phyloP scores from a whole-genome alignment of 2,113 vertebrate genomes.

The Shinisaurus crocodilurus region DNA sequence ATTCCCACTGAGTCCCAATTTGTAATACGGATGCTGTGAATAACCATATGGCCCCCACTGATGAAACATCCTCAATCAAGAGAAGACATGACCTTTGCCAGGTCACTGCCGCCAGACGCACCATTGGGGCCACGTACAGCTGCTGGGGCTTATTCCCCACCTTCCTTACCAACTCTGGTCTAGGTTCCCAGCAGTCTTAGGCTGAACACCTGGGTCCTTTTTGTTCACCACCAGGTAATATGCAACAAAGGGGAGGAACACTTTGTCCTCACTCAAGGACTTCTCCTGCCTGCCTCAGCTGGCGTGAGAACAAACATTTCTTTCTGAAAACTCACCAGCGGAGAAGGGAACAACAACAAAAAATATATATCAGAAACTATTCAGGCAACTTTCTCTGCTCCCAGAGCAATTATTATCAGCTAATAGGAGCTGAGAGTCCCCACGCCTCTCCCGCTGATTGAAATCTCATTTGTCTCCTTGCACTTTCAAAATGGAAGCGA shows the following conservation, averaged over 20 bases:
- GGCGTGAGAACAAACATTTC: fast-evolving
- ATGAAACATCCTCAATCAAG: background rate
- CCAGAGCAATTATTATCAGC: conserved; percentile 64
- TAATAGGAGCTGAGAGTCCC: conserved; percentile 59
- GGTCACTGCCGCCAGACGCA: background rate
- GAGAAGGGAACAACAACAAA: fast-evolving
- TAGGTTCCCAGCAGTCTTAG: background rate
- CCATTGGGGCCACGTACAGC: background rate
- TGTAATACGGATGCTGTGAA: background rate
- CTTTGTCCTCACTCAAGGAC: conserved; percentile 9
- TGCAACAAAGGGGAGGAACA: background rate
- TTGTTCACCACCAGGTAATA: background rate
- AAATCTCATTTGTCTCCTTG: conserved; percentile 33
- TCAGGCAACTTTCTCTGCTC: conserved; percentile 43
- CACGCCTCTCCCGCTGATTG: conserved; percentile 28
- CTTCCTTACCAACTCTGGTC: background rate
- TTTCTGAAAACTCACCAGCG: background rate
- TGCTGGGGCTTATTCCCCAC: background rate
- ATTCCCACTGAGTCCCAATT: background rate
- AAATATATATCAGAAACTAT: conserved; percentile 1
- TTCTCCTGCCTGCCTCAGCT: background rate
- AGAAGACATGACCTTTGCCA: background rate
- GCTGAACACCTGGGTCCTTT: background rate
- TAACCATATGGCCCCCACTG: background rate
- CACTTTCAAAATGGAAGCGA: fast-evolving